Evolutionary conservation across 2,797 vertebrate genomes (phyloP).

Genomic region (Anabas testudineus): DNA sequence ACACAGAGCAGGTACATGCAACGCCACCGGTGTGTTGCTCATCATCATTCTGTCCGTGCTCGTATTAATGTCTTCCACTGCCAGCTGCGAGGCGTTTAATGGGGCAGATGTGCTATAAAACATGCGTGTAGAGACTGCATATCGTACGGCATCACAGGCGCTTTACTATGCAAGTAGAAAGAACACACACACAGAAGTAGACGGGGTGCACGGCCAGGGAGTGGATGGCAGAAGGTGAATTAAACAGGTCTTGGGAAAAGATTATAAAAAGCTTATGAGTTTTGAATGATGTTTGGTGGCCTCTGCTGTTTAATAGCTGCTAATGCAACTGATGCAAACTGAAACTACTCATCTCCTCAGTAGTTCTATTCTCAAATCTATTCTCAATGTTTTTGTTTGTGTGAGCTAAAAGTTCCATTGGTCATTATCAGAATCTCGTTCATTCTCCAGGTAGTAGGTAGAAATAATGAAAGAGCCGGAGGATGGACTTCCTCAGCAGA

Average conservation of each 20-base stretch:
- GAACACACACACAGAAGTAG: neutral
- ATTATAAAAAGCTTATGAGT: slow-evolving; percentile 15
- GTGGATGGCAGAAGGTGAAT: slow-evolving; percentile 15
- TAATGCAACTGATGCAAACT: slow-evolving; percentile 3
- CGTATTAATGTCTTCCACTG: slow-evolving; percentile 1
- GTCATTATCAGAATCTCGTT: too few species aligned
- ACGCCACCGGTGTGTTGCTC: neutral
- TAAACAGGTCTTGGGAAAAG: slow-evolving; percentile 20
- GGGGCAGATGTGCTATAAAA: slow-evolving; percentile 54
- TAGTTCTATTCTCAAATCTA: too few species aligned
- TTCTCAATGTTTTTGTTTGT: too few species aligned
- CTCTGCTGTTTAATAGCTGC: slow-evolving; percentile 44
- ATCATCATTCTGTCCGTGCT: neutral
- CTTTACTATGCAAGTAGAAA: neutral
- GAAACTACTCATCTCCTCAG: too few species aligned
- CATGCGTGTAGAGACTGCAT: neutral
- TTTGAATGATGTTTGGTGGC: slow-evolving; percentile 26
- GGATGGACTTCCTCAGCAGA: too few species aligned
- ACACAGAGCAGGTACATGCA: slow-evolving; percentile 6
- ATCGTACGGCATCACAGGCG: neutral
- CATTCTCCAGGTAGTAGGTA: too few species aligned
- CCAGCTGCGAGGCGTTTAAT: slow-evolving; percentile 43
- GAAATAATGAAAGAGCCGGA: too few species aligned
- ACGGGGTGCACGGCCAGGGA: neutral
- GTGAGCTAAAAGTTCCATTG: too few species aligned